Evolutionary conservation across 2,888 invertebrate species (phyloP).

Genomic region (Dasysyrphus tricinctus): DNA sequence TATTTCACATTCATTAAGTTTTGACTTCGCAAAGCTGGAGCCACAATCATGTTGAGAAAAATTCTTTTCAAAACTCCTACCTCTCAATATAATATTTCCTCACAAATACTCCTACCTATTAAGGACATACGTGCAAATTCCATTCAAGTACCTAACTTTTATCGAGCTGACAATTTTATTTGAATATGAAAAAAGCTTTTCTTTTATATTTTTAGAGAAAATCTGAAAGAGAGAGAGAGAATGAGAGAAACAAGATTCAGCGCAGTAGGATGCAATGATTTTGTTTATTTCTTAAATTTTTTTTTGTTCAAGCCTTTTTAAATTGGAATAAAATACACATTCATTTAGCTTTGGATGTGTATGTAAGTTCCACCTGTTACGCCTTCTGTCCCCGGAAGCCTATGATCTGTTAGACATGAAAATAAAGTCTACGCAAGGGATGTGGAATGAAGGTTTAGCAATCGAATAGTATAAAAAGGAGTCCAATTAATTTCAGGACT

Average conservation of each 20-base stretch:
- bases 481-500: constrained; percentile 6
- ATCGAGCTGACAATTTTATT: constrained; percentile 9
- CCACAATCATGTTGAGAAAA: constrained; percentile 45
- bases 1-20: constrained; percentile 36
- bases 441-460: background rate
- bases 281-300: constrained; percentile 19
- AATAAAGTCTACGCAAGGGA: background rate
- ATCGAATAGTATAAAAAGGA: background rate
- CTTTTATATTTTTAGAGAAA: background rate
- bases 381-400: background rate
- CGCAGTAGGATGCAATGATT: constrained; percentile 11
- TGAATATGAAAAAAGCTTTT: constrained; percentile 13
- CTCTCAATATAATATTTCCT: background rate
- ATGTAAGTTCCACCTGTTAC: constrained; percentile 65
- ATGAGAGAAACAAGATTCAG: background rate
- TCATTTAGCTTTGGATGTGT: background rate
- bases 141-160: constrained; percentile 11
- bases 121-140: constrained; percentile 57
- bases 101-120: constrained; percentile 49
- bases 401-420: background rate
- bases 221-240: background rate
- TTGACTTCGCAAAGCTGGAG: constrained; percentile 18
- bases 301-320: constrained; percentile 2
- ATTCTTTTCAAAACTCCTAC: constrained; percentile 17
- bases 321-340: constrained; percentile 44